Base-by-base conservation (phyloP, 2,797 vertebrate genomes). In the Tachyglossus aculeatus region DNA sequence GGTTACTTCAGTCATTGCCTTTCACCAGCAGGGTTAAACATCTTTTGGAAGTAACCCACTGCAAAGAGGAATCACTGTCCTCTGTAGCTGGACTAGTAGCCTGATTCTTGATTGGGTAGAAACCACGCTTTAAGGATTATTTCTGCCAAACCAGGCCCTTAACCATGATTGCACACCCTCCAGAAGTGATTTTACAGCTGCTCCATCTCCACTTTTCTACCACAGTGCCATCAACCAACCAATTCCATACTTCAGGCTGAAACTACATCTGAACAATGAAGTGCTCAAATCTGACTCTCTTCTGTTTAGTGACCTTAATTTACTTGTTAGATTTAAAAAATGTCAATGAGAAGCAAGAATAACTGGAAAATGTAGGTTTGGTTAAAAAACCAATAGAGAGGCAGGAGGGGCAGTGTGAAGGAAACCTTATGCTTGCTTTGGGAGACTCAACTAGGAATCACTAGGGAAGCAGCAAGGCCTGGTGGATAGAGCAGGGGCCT, bases 261-360 rank as follows among this genome's bases (percentile, higher is more conserved):
- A 72, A 39, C 18, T 69, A 72, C 65, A 66, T 5, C 40, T 73
- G 34, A 71, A 5, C 22, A 63, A 50, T 33, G 41, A 33, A 12
- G 43, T 52, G 69, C 67, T 73, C 57, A 69, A 73, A 41, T 36
- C 59, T 81, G 39, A 77, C 53, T 81, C 18, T 63, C 86, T 45
- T 40, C 18, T 63, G 85, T 45, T 40, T 4, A 8, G 80, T 75
- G 73, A 72, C 43, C 47, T 71, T 82, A 80, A 84, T 88, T 84
- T 90, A 84, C 65, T 64, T 74, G 71, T 82, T 80, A 87, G 63
- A 77, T 44, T n/a, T n/a, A n/a, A n/a, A 78, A 88, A 85, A 74
- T 59, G 54, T 50, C 62, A 77, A 71, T 68, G n/a, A 39, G 83
- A 59, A 37, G 67, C 25, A 63, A 41, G 7, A 37, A 69, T 78